These are phyloP conservation scores for Macrotus californicus DNA, from an alignment of 2,113 vertebrate genomes.

Conservation along the genomic window DNA sequence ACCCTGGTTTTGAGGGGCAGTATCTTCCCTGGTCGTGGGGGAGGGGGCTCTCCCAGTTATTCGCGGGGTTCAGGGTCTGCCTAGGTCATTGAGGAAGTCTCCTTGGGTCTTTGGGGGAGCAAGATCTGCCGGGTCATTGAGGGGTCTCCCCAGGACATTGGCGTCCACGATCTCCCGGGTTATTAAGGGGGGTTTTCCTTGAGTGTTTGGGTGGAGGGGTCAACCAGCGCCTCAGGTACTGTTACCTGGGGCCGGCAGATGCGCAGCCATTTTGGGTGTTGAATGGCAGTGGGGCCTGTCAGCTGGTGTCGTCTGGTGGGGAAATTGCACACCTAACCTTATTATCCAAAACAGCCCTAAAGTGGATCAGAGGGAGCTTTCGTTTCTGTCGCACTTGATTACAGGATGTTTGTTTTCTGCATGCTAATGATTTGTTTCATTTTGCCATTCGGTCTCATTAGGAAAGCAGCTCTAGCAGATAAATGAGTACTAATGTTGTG, in stretches of 20 bases:
- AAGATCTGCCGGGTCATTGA: neutral
- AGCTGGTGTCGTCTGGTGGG: neutral
- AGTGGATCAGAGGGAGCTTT: neutral
- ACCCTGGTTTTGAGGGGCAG: neutral
- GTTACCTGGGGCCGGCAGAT: conserved; percentile 28
- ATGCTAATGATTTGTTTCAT: neutral
- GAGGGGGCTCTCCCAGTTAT: neutral
- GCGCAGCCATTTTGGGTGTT: conserved; percentile 65
- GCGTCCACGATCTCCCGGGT: neutral
- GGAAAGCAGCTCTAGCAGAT: neutral
- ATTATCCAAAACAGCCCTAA: neutral
- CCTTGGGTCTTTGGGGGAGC: neutral
- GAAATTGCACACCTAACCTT: neutral
- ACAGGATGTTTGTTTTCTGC: neutral
- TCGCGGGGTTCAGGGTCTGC: neutral
- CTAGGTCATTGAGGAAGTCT: neutral
- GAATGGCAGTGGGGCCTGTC: neutral
- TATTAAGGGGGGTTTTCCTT: neutral
- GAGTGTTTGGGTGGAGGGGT: neutral
- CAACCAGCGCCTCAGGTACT: neutral
- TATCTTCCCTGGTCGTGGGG: too few relatives aligned
- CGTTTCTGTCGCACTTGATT: neutral
- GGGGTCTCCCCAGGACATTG: neutral
- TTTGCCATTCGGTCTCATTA: neutral
- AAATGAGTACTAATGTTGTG: neutral